Conservation (phyloP, 2,113 vertebrate species). For the Percopsis transmontana region DNA sequence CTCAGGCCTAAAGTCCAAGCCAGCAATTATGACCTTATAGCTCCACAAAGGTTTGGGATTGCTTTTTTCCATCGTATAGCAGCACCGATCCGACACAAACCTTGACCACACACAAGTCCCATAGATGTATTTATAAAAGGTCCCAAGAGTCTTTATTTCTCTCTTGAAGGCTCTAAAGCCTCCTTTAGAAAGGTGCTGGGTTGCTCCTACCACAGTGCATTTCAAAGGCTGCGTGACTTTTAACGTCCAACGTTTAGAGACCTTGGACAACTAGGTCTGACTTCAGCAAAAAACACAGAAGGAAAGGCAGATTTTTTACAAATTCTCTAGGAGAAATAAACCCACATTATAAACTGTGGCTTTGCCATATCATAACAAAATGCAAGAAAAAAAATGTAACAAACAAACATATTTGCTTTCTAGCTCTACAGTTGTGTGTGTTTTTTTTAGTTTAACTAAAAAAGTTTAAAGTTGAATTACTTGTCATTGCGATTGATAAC, state of each 20-base stretch:
- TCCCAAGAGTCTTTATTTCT: constrained; percentile 45
- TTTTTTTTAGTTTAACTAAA: not conserved
- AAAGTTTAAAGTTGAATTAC: not conserved
- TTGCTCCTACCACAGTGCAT: constrained; percentile 72
- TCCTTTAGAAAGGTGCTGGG: constrained; percentile 59
- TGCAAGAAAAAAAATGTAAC: constrained; percentile 9
- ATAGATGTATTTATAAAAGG: constrained; percentile 45
- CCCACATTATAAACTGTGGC: constrained; percentile 52
- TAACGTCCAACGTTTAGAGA: constrained; percentile 64
- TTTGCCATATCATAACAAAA: constrained; percentile 42
- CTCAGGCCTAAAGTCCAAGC: constrained; percentile 52
- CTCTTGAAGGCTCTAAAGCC: constrained; percentile 40
- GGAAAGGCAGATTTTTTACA: constrained; percentile 56
- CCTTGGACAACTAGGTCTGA: constrained; percentile 63
- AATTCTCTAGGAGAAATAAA: constrained; percentile 25
- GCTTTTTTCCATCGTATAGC: constrained; percentile 33
- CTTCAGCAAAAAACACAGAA: constrained; percentile 58
- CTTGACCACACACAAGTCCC: constrained; percentile 1
- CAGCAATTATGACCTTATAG: constrained; percentile 48
- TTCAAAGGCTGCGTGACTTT: constrained; percentile 58
- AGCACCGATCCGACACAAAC: constrained; percentile 48
- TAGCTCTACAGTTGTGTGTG: constrained; percentile 56
- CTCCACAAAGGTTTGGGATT: constrained; percentile 45
- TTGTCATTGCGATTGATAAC: constrained; percentile 60
- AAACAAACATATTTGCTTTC: constrained; percentile 54